Base-by-base conservation (phyloP, 1,140 invertebrate species). In the Papilio polytes region DNA sequence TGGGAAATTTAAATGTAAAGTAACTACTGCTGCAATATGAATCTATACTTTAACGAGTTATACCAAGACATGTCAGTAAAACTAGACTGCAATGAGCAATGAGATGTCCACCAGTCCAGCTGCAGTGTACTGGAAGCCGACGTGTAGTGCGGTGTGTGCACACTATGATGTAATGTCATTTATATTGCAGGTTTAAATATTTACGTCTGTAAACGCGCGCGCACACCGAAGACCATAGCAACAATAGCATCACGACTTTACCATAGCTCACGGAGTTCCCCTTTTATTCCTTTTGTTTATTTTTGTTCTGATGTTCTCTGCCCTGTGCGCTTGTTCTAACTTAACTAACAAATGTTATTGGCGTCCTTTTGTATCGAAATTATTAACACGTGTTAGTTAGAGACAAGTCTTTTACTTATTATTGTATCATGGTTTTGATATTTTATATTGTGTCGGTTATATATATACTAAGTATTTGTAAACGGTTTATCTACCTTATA, bases 241-340 rank as follows among this genome's bases (percentile, higher is more conserved):
- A 22, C 74, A 48, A 70, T 76, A 76, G 31, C 31, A 78, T 63
- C 31, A 22, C 36, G 36, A 78, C 46, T 74, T n/a, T 46, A 48
- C 73, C 20, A 74, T 44, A 63, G 20, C 9, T 63, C 18, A 41
- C 76, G 53, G 31, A 53, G 56, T 12, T 31, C 20, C 36, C 26
- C 18, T 63, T 78, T 66, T 44, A 66, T 78, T 66, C 53, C 41
- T 41, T 44, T 31, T 2, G 10, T 59, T 18, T 76, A 18, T 76
- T 48, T 15, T 44, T 9, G 31, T 59, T 66, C 36, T 63, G 77
- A 78, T 78, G 36, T 46, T 78, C 77, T 66, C 66, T 66, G 77
- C 36, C 66, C 77, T 78, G 77, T 78, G 77, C 77, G 77, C 77
- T 78, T 78, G 77, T 78, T 78, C 77, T 78, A 78, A 78, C 77